Percentiles rank a stretch among this genome's conserved stretches.
Evolutionary conservation across 2,888 invertebrate genomes (phyloP).

Genomic region (Diplazon laetatorius): DNA sequence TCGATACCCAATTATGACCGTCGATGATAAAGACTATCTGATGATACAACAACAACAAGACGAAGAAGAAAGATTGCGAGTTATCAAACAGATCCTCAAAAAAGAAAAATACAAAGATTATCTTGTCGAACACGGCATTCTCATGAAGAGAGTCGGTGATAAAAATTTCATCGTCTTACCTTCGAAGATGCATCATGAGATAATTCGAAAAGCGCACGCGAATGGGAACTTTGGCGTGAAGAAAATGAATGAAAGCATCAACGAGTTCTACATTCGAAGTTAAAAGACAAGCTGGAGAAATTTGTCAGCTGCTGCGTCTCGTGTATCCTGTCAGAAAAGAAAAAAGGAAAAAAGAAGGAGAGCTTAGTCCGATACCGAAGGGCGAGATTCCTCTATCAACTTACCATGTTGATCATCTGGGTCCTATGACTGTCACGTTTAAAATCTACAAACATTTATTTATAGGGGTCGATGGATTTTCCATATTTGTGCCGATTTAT

Average conservation of each 20-base stretch:
- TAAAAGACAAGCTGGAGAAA: slow-evolving; percentile 59
- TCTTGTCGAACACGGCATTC: slow-evolving; percentile 36
- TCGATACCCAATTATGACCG: slow-evolving; percentile 35
- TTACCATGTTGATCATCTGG: slow-evolving; percentile 75
- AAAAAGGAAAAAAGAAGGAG: slow-evolving; percentile 73
- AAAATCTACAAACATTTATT: slow-evolving; percentile 74
- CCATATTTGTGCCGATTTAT: slow-evolving; percentile 72
- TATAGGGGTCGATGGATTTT: slow-evolving; percentile 61
- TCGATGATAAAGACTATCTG: neutral
- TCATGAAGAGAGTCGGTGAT: slow-evolving; percentile 35
- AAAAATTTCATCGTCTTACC: slow-evolving; percentile 43
- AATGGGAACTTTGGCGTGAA: slow-evolving; percentile 54
- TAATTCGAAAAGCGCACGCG: slow-evolving; percentile 57
- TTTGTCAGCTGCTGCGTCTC: slow-evolving; percentile 65
- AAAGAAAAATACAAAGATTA: slow-evolving; percentile 10
- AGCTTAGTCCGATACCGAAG: slow-evolving; percentile 71
- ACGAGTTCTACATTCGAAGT: slow-evolving; percentile 59
- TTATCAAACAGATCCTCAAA: slow-evolving; percentile 7
- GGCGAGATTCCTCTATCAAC: slow-evolving; percentile 72
- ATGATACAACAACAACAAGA: slow-evolving; percentile 4
- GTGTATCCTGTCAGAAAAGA: slow-evolving; percentile 71
- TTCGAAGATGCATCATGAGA: slow-evolving; percentile 27
- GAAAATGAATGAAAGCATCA: slow-evolving; percentile 53
- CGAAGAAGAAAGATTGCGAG: slow-evolving; percentile 15
- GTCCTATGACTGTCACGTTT: slow-evolving; percentile 71